Percentiles rank a stretch among this genome's conserved stretches.
Evolutionary conservation across 1,140 invertebrate genomes (phyloP).

Genomic region (Lordiphosa collinella): DNA sequence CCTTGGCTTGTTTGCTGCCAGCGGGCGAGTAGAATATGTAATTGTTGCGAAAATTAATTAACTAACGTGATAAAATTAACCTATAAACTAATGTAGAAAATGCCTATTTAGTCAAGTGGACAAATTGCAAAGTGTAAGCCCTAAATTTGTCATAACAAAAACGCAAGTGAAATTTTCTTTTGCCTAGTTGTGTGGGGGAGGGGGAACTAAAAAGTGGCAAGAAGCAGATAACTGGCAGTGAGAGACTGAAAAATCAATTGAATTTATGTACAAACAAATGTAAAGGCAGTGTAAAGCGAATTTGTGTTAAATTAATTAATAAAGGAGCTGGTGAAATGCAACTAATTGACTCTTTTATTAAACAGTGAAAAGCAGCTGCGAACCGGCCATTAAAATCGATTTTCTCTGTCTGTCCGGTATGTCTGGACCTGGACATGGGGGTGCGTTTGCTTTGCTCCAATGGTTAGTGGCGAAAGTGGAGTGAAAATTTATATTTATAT

Average conservation of each 20-base stretch:
- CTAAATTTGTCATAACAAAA: neutral
- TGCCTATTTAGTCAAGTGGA: slow-evolving; percentile 22
- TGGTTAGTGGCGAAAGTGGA: neutral
- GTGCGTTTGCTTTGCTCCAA: slow-evolving; percentile 30
- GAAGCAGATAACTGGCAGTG: slow-evolving; percentile 63
- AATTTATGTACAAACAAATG: slow-evolving; percentile 8
- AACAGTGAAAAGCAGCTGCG: slow-evolving; percentile 11
- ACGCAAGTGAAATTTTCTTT: slow-evolving; percentile 23
- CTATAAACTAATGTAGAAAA: slow-evolving; percentile 18
- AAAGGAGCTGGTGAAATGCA: neutral
- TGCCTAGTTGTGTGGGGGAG: slow-evolving; percentile 10
- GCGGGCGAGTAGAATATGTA: slow-evolving; percentile 62
- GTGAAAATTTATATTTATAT: too few species aligned
- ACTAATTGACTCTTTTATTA: slow-evolving; percentile 7
- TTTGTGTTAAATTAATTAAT: neutral
- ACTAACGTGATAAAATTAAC: slow-evolving; percentile 37
- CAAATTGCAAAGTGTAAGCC: slow-evolving; percentile 35
- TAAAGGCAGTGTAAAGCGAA: neutral
- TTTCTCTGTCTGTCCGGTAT: slow-evolving; percentile 31
- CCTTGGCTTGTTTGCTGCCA: slow-evolving; percentile 28
- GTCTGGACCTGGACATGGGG: slow-evolving; percentile 6
- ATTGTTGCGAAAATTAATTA: slow-evolving; percentile 67
- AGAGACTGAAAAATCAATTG: slow-evolving; percentile 64
- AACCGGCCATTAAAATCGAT: slow-evolving; percentile 58
- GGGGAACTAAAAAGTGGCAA: slow-evolving; percentile 50